Evolutionary conservation across 2,113 vertebrate genomes (phyloP), one percentile per base, ranked within the genome.

Genomic region (Mesoclemmys tuberculata): DNA sequence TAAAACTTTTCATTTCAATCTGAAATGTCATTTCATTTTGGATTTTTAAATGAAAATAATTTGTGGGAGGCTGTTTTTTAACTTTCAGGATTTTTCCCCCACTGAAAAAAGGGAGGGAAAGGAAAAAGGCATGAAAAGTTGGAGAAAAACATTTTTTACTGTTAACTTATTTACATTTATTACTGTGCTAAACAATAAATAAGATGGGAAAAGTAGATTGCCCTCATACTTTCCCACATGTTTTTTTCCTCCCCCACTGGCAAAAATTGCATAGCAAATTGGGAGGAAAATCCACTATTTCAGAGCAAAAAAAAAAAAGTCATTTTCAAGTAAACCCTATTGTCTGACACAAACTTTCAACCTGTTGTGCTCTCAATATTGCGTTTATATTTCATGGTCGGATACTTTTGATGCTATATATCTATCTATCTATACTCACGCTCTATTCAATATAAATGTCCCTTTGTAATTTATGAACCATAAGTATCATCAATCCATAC

Each of bases 341-440:
- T 64, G 29, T 64, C 14, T 64, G 61, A 31, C 61, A 35, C 58
- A 64, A 14, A 18, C 11, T 21, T 88, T 82, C 24, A 78, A n/a
- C 29, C 27, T 46, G 21, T 55, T 85, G 77, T 85, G 10, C 22
- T 82, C 41, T 78, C 12, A 2, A 2, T 4, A 11, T 11, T 68
- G 5, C 0, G 0, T 14, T 7, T 31, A 2, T 48, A 4, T 35
- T 27, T 58, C 56, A 18, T 64, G 61, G 61, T 35, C 31, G 16
- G 51, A 51, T 51, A 51, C 51, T 51, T 51, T 51, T 51, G 51
- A 51, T 51, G n/a, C n/a, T n/a, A n/a, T n/a, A n/a, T n/a, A n/a
- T n/a, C n/a, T n/a, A n/a, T 51, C 31, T 64, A 16, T 35, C 8
- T 64, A 64, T 12, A 64, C 14, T 8, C 61, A 64, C 35, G 61